Conservation (phyloP, 2,797 vertebrate species). For the Eidolon dupreanum region DNA sequence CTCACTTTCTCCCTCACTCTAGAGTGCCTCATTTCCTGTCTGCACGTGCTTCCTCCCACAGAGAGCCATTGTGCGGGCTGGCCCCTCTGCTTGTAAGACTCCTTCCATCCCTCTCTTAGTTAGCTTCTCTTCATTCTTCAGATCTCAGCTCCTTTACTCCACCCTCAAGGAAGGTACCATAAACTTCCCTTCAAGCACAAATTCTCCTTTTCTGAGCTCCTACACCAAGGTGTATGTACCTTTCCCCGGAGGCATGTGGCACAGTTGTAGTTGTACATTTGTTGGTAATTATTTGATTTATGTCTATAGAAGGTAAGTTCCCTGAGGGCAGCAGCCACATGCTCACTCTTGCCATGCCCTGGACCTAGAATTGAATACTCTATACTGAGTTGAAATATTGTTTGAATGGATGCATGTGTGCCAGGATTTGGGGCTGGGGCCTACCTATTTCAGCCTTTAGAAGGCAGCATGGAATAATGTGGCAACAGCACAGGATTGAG, state of each 20-base stretch:
- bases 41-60: fast-evolving
- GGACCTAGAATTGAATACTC: neutral
- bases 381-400: neutral
- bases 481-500: neutral
- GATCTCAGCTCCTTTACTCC: neutral
- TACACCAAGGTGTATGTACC: neutral
- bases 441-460: neutral
- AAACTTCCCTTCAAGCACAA: neutral
- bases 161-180: neutral
- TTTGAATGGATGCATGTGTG: neutral
- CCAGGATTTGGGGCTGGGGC: neutral
- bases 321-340: neutral
- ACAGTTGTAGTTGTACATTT: neutral
- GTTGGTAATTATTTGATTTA: neutral
- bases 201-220: neutral
- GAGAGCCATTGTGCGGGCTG: neutral
- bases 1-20: neutral
- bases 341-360: neutral
- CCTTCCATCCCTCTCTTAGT: neutral
- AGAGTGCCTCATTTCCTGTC: neutral
- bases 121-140: neutral
- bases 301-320: neutral
- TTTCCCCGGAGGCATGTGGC: neutral
- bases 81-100: neutral
- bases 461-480: neutral